Evolutionary conservation across 2,888 invertebrate genomes (phyloP), one percentile per base, ranked within the genome.

Genomic region (Cheilosia vulpina): DNA sequence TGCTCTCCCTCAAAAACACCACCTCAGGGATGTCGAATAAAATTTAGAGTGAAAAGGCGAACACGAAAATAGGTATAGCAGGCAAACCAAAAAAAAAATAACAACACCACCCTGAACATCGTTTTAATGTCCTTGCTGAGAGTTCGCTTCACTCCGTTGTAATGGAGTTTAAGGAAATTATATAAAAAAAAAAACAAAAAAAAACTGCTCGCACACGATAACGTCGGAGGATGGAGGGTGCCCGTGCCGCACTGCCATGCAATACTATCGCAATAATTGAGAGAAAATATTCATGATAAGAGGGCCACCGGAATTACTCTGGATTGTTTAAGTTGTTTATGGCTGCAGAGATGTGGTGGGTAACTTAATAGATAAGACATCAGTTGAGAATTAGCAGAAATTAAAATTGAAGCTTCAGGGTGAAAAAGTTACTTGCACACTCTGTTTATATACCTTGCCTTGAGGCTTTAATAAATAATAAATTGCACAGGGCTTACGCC

Each of bases 101-200:
- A 4, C 21, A 13, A 38, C 34, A 57, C 9, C 15, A 52, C 27
- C 21, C 47, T 19, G 69, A 71, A 71, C 69, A 76, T 72, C 34
- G 62, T 62, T 75, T 71, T 57, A 69, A 81, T 76, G 69, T 81
- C 75, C 69, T 65, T 55, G 69, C 41, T 57, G 68, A 47, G 66
- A 80, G 63, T 68, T 55, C 27, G 43, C 63, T 50, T 55, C 58
- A 34, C 55, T 52, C 52, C 58, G 31, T 31, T 63, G 69, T 69
- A 75, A 81, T 75, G 57, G 81, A 58, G 75, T 69, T 69, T 69
- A 47, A 58, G 43, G 19, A 68, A 68, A 73, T 58, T 76, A 50
- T 55, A n/a, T n/a, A n/a, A 53, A 66, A 65, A 50, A n/a, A 57
- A 78, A 71, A 47, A 21, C 66, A 76, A 43, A 52, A 60, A 11